Conservation (phyloP, 2,797 vertebrate genomes). For the Smutsia temminckii region DNA sequence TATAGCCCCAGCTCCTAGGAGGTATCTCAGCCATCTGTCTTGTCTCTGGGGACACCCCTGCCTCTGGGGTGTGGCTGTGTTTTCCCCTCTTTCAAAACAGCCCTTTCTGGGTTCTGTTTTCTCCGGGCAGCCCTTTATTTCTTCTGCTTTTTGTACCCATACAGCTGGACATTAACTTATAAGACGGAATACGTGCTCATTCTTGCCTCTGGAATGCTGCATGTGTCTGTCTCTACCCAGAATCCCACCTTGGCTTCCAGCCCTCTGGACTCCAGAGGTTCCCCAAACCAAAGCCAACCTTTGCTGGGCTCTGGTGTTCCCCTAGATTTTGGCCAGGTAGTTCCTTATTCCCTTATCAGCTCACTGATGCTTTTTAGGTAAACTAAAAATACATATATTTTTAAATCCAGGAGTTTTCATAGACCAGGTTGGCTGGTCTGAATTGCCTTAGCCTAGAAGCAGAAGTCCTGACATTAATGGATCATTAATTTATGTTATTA, state of each 20-base stretch:
- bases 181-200: not conserved
- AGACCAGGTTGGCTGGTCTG: not conserved
- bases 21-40: not conserved
- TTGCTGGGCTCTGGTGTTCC: not conserved
- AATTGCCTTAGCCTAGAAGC: not conserved
- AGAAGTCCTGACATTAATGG: constrained; percentile 29
- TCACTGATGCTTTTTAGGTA: not conserved
- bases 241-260: not conserved
- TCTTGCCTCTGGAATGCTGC: not conserved
- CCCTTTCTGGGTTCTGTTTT: not conserved
- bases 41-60: not conserved
- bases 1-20: not conserved
- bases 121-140: not conserved
- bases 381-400: not conserved
- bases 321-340: not conserved
- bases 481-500: constrained; percentile 57
- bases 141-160: not conserved
- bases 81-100: not conserved
- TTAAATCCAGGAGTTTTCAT: not conserved
- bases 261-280: not conserved
- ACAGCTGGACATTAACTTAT: not conserved
- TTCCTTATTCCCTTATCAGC: not conserved
- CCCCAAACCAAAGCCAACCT: not conserved
- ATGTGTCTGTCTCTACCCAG: not conserved
- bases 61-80: not conserved